These are phyloP conservation scores for Trichacis sp. DNA, from an alignment of 2,888 invertebrate species.

Conservation along the genomic window DNA sequence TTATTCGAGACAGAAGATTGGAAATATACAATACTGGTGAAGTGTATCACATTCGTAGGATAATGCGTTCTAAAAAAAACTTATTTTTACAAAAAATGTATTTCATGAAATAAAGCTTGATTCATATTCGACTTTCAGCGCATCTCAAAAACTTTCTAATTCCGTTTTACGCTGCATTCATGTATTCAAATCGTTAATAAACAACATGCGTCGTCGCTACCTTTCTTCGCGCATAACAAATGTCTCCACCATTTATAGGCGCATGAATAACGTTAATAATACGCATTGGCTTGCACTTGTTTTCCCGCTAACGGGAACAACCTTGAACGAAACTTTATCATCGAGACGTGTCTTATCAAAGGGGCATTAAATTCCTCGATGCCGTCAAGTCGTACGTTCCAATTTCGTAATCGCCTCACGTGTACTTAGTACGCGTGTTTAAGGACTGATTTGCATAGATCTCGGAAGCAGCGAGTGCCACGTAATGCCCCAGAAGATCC, in stretches of 20 bases:
- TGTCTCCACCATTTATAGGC: too few species aligned
- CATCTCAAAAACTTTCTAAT: too few species aligned
- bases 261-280: background rate
- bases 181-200: too few species aligned
- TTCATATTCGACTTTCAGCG: too few species aligned
- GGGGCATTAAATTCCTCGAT: constrained; percentile 13
- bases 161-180: too few species aligned
- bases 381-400: constrained; percentile 10
- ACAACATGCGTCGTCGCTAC: too few species aligned
- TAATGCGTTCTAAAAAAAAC: too few species aligned
- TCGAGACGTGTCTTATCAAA: constrained; percentile 12
- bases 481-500: constrained; percentile 13
- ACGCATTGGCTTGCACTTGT: background rate
- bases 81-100: too few species aligned
- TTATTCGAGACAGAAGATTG: background rate
- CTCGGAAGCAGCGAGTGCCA: constrained; percentile 17
- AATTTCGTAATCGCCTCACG: constrained; percentile 14
- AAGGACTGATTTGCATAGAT: constrained; percentile 32
- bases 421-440: constrained; percentile 19
- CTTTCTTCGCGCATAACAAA: too few species aligned
- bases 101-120: too few species aligned
- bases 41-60: background rate
- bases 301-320: background rate
- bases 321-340: background rate
- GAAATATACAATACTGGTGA: background rate